Conservation (phyloP, 2,797 vertebrate genomes). For the Centropyge bicolor region DNA sequence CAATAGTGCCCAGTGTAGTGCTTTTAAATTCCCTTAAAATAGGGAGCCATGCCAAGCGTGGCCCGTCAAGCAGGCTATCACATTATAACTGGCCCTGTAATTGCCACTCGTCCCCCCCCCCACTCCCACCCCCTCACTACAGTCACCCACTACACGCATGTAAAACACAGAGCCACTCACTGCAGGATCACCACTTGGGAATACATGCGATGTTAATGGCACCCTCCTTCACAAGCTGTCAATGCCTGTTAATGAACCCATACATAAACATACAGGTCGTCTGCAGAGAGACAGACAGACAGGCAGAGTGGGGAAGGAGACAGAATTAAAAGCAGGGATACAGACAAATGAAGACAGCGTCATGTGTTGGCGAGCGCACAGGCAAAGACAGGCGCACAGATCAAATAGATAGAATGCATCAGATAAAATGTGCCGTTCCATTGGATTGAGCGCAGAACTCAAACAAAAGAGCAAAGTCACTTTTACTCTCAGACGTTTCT, state of each 20-base stretch:
- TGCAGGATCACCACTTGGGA: constrained; percentile 57
- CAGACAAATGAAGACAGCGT: constrained; percentile 44
- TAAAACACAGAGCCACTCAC: constrained; percentile 54
- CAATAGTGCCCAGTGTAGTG: constrained; percentile 73
- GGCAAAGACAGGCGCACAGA: constrained; percentile 49
- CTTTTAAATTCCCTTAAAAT: constrained; percentile 81
- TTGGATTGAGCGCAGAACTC: constrained; percentile 64
- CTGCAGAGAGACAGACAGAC: constrained; percentile 15
- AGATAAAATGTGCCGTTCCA: constrained; percentile 75
- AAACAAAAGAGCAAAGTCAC: constrained; percentile 72
- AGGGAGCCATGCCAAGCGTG: constrained; percentile 70
- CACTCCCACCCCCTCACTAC: constrained; percentile 15
- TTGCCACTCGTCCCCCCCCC: constrained; percentile 67
- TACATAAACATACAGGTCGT: constrained; percentile 62
- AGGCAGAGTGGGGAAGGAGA: constrained; percentile 11
- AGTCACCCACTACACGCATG: constrained; percentile 53
- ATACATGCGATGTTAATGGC: constrained; percentile 51
- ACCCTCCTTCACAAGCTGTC: constrained; percentile 65
- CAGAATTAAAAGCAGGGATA: constrained; percentile 31
- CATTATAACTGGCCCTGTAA: constrained; percentile 74
- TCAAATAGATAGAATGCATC: constrained; percentile 58
- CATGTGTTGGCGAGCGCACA: constrained; percentile 40
- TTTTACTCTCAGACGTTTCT: constrained; percentile 69
- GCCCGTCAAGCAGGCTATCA: constrained; percentile 61
- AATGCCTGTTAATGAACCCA: constrained; percentile 60